Percentiles rank a stretch among this genome's conserved stretches.
Evolutionary conservation across 37 sponge, comb jelly and placozoan genomes (phyloP).

Genomic region (Petrosia ficiformis): DNA sequence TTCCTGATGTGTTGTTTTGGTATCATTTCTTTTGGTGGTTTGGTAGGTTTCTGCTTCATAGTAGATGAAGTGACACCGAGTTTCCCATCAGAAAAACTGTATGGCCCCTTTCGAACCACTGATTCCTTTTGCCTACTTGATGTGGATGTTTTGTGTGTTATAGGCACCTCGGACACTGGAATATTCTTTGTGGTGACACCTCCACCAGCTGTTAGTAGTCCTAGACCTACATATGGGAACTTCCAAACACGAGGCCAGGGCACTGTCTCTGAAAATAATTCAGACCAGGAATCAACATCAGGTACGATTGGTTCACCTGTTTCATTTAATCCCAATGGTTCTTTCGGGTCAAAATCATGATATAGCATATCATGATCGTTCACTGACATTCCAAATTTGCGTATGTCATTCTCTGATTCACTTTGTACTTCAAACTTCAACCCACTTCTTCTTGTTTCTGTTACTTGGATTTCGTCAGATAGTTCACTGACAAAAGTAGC

Average conservation of each 20-base stretch:
- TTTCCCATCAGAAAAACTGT: too few species aligned
- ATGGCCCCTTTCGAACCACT: too few species aligned
- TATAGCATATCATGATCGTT: slow-evolving; percentile 6
- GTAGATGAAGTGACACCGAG: neutral
- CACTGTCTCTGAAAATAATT: slow-evolving; percentile 24
- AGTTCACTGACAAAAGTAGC: neutral
- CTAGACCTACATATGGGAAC: neutral
- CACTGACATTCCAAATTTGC: neutral
- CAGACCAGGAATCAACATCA: slow-evolving; percentile 23
- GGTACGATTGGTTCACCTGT: slow-evolving; percentile 1
- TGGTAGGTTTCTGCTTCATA: neutral
- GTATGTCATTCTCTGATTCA: too few species aligned
- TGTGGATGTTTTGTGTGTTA: too few species aligned
- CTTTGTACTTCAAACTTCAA: too few species aligned
- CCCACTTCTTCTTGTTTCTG: too few species aligned
- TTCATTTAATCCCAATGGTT: neutral
- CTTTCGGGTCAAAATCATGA: slow-evolving; percentile 8
- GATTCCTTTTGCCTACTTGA: too few species aligned
- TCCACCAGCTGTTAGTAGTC: neutral
- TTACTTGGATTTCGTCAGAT: neutral
- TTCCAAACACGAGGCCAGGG: slow-evolving; percentile 35
- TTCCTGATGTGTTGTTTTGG: neutral
- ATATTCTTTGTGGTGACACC: slow-evolving; percentile 9
- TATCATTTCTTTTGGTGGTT: neutral
- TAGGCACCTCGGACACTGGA: too few species aligned